Conservation (phyloP, 2,797 vertebrate species). For the Tolypeutes matacus region DNA sequence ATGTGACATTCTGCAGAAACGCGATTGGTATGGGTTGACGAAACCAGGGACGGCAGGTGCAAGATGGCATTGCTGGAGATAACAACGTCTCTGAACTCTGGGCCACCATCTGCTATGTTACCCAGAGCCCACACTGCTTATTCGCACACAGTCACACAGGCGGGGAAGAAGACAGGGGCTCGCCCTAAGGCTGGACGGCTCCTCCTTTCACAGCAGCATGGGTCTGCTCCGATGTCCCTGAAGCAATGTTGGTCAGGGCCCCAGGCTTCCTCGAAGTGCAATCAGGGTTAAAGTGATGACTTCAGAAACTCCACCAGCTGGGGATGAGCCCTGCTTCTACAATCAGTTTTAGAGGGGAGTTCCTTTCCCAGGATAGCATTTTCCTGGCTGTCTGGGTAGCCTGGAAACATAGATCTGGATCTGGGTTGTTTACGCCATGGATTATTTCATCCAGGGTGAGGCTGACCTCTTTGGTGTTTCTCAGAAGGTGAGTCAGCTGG, state of each 20-base stretch:
- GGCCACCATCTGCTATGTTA: too few species aligned
- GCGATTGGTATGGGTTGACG: too few species aligned
- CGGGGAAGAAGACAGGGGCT: slow-evolving; percentile 91
- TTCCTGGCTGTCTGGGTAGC: slow-evolving; percentile 92
- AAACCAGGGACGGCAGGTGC: too few species aligned
- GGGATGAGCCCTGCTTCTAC: slow-evolving; percentile 90
- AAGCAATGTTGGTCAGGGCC: too few species aligned
- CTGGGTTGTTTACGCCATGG: slow-evolving; percentile 87
- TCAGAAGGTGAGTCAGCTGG: slow-evolving; percentile 82
- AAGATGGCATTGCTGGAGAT: too few species aligned
- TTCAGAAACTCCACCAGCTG: slow-evolving; percentile 92
- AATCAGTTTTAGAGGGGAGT: slow-evolving; percentile 92
- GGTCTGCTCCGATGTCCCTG: too few species aligned
- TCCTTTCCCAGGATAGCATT: slow-evolving; percentile 57
- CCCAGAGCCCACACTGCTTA: too few species aligned
- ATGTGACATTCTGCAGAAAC: too few species aligned
- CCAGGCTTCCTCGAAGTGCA: slow-evolving; percentile 93
- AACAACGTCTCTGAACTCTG: too few species aligned
- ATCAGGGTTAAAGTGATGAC: slow-evolving; percentile 81
- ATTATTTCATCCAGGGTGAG: slow-evolving; percentile 90
- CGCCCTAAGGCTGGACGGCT: slow-evolving; percentile 91
- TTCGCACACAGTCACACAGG: slow-evolving; percentile 77
- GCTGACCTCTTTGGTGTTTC: slow-evolving; percentile 76
- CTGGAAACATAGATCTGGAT: slow-evolving; percentile 86
- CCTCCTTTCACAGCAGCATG: slow-evolving; percentile 91